Conservation (phyloP, 2,113 vertebrate genomes). For the Pantherophis guttatus region DNA sequence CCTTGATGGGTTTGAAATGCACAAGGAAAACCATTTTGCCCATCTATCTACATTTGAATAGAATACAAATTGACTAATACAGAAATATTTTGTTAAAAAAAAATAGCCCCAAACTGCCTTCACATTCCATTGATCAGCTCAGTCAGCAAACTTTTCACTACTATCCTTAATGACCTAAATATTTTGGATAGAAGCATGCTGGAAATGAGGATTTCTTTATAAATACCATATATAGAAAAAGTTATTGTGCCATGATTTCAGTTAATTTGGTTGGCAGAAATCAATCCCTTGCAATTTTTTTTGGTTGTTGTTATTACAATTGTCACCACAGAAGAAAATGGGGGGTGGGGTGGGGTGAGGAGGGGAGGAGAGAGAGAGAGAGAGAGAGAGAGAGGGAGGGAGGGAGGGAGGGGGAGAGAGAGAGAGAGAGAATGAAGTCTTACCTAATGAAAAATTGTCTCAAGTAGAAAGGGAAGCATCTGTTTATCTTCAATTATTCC, state of each 20-base stretch:
- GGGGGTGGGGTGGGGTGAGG: background rate
- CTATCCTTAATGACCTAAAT: constrained; percentile 73
- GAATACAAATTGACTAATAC: constrained; percentile 78
- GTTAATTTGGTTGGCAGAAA: constrained; percentile 63
- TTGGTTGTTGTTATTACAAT: constrained; percentile 47
- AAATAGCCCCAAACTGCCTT: constrained; percentile 79
- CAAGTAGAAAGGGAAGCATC: constrained; percentile 26
- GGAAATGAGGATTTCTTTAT: constrained; percentile 67
- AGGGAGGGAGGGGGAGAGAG: too few species aligned
- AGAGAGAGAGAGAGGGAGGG: too few species aligned
- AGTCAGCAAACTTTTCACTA: constrained; percentile 75
- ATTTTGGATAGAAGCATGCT: constrained; percentile 71
- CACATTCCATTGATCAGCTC: constrained; percentile 79
- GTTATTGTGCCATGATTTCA: constrained; percentile 67
- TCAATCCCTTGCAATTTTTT: constrained; percentile 49
- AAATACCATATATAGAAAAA: constrained; percentile 48
- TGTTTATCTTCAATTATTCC: constrained; percentile 49
- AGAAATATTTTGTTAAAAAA: constrained; percentile 68
- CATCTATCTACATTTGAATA: constrained; percentile 76
- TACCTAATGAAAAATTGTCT: constrained; percentile 42
- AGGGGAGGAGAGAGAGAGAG: too few species aligned
- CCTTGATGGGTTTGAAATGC: constrained; percentile 72
- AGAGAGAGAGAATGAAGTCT: constrained; percentile 8
- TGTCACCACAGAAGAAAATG: constrained; percentile 49
- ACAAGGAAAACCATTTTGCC: constrained; percentile 74